A percentile compares a stretch with the other conserved stretches of the same genome.
Evolutionary conservation across 2,113 vertebrate genomes (phyloP).

Genomic region (Protobothrops mucrosquamatus): DNA sequence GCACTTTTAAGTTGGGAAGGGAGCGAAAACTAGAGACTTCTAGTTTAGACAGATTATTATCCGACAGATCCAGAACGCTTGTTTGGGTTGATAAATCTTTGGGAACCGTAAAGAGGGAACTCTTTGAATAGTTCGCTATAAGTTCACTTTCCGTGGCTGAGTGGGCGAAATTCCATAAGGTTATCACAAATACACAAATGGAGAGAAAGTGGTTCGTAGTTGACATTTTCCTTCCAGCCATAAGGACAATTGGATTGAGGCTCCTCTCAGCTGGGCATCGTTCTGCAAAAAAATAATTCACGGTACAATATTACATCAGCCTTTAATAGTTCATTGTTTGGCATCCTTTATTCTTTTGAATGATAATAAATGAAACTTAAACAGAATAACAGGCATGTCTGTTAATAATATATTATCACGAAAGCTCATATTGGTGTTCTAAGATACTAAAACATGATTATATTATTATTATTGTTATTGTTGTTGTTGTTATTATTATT

Average conservation of each 20-base stretch:
- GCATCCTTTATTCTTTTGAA: not conserved
- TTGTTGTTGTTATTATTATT: too few species aligned
- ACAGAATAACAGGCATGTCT: not conserved
- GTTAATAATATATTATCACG: not conserved
- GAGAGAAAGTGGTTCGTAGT: conserved; percentile 22
- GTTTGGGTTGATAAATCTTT: conserved; percentile 49
- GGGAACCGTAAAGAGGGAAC: conserved; percentile 60
- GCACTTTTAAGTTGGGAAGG: conserved; percentile 65
- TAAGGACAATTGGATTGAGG: conserved; percentile 20
- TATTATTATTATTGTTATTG: too few species aligned
- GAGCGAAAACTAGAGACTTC: conserved; percentile 63
- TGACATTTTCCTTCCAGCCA: conserved; percentile 33
- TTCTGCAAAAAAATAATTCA: conserved; percentile 8
- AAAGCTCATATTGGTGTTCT: not conserved
- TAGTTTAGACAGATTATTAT: conserved; percentile 75
- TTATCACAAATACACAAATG: conserved; percentile 27
- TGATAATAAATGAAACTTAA: not conserved
- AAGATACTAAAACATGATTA: not conserved
- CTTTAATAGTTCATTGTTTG: not conserved
- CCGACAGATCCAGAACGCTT: conserved; percentile 75
- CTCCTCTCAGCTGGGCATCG: conserved; percentile 17
- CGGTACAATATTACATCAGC: not conserved
- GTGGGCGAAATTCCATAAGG: conserved; percentile 38
- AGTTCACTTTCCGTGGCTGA: conserved; percentile 47
- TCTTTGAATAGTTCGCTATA: conserved; percentile 61